Percentiles rank a stretch among this genome's conserved stretches.
Evolutionary conservation across 1,140 invertebrate species (phyloP).

Genomic region (Cydia amplana): DNA sequence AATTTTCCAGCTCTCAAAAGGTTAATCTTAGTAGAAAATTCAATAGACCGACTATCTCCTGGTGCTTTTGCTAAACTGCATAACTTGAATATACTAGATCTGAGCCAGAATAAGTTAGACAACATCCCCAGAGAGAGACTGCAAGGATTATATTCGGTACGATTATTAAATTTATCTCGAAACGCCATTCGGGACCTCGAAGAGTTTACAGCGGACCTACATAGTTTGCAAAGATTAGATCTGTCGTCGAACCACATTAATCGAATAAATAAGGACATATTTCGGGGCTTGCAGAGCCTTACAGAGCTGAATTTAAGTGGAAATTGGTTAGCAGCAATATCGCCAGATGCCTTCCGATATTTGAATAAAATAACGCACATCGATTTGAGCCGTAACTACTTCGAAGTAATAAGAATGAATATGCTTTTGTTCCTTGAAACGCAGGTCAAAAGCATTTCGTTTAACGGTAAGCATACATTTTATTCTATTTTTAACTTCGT

Average conservation of each 20-base stretch:
- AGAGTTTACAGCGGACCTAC: constrained; percentile 89
- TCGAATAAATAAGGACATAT: constrained; percentile 86
- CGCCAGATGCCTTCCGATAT: constrained; percentile 88
- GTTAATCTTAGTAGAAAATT: constrained; percentile 87
- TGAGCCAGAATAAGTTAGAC: constrained; percentile 91
- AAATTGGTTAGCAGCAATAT: constrained; percentile 90
- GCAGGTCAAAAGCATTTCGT: constrained; percentile 86
- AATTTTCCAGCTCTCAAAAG: constrained; percentile 89
- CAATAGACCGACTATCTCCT: constrained; percentile 89
- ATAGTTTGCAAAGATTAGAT: constrained; percentile 88
- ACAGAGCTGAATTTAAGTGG: constrained; percentile 89
- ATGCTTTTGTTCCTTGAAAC: constrained; percentile 89
- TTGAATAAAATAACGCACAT: constrained; percentile 89
- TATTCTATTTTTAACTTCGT: neutral
- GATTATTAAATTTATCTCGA: constrained; percentile 89
- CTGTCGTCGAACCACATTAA: constrained; percentile 91
- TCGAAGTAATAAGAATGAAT: constrained; percentile 89
- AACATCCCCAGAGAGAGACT: constrained; percentile 91
- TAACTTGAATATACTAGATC: constrained; percentile 88
- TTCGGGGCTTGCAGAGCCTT: constrained; percentile 86
- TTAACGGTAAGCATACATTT: constrained; percentile 84
- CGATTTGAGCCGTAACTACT: constrained; percentile 91
- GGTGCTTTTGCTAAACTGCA: constrained; percentile 89
- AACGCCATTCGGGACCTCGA: constrained; percentile 91
- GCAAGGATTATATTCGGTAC: constrained; percentile 86